A percentile compares a stretch with the other conserved stretches of the same genome.
These are phyloP conservation scores for Rhabdomys dilectus DNA, from an alignment of 2,113 vertebrate genomes.

Conservation along the genomic window DNA sequence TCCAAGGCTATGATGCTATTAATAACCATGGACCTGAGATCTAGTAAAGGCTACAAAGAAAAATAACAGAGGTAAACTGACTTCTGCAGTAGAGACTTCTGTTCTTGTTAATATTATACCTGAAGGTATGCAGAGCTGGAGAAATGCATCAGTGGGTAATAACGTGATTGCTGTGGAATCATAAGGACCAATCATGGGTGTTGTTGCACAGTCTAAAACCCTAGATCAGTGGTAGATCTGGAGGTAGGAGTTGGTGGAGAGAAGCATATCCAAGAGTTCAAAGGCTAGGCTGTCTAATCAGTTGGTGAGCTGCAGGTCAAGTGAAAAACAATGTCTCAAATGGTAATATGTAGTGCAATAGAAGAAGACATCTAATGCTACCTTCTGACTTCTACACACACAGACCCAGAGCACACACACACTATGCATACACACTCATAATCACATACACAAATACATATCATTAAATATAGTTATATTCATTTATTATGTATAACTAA, in stretches of 20 bases:
- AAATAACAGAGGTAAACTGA: background rate
- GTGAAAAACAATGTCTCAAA: background rate
- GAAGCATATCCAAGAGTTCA: background rate
- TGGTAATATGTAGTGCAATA: background rate
- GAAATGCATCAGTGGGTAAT: background rate
- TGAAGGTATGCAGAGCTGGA: background rate
- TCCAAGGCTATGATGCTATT: background rate
- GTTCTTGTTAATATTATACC: background rate
- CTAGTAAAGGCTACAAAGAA: background rate
- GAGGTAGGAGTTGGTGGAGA: background rate
- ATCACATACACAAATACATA: background rate
- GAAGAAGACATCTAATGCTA: no score
- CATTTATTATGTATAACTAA: background rate
- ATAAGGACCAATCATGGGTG: background rate
- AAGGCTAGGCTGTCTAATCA: no score
- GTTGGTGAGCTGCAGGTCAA: background rate
- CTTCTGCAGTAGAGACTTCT: background rate
- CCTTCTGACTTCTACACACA: no score
- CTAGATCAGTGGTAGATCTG: fast-evolving
- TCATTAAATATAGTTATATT: background rate
- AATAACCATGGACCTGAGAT: background rate
- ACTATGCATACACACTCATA: background rate
- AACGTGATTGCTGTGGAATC: background rate
- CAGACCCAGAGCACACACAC: background rate
- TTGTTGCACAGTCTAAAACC: background rate